Evolutionary conservation across 2,888 invertebrate species (phyloP), one percentile per base, ranked within the genome.

Genomic region (Eurytoma adleriae): DNA sequence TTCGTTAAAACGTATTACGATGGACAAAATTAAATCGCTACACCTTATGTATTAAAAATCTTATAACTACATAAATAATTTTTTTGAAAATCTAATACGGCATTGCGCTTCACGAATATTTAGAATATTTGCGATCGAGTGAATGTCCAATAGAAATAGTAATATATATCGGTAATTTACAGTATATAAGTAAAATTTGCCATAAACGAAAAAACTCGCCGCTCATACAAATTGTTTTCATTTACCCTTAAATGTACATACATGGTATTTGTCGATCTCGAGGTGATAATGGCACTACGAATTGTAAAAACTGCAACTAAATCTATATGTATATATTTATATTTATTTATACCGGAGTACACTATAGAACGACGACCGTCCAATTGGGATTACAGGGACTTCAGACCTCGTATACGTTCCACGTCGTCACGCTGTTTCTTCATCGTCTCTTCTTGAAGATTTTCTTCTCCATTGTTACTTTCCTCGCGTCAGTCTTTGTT

Each of bases 401-500:
- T 12, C 52, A 76, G 56, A 79, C 57, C 73, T 79, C 70, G 59
- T 73, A 72, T 74, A 76, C 64, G 69, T 82, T 79, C 76, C 72
- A 72, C 52, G 70, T 74, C 59, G 73, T 69, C 75, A 62, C 68
- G 20, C 30, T 50, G 13, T 24, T 61, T 18, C 3, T 48, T 20
- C 54, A 10, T 54, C 14, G 20, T 20, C 12, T 24, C 16, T 69
- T 24, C 27, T 30, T 56, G 48, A 50, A n/a, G 20, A 20, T 56
- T 20, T 69, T 56, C 48, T 66, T 56, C 48, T 4, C 30, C 57
- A 61, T 73, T 56, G 5, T 79, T 79, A 79, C 79, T 82, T 82
- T 82, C 78, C 79, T 77, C 73, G 70, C 79, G 61, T 82, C 79
- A 82, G 82, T 82, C 82, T 82, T 82, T 71, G 20, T 79, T 67